Percentiles rank a stretch among this genome's conserved stretches.
These are phyloP conservation scores for Campylomormyrus numenius DNA, from an alignment of 2,113 vertebrate genomes.

Conservation along the genomic window DNA sequence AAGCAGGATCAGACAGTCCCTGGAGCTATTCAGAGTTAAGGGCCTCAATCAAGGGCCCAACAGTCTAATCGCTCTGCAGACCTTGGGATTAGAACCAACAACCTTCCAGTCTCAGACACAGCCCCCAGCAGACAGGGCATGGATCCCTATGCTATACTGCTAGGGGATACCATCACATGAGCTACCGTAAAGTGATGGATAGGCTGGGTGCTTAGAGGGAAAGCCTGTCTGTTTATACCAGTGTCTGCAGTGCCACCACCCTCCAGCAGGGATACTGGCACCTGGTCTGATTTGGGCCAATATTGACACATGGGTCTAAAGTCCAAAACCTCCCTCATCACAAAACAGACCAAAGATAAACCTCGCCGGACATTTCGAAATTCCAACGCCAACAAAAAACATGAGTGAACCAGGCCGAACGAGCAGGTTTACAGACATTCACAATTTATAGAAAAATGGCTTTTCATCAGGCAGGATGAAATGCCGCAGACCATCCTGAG, in stretches of 20 bases:
- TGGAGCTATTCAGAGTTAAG: background rate
- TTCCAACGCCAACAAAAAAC: background rate
- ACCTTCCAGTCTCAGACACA: background rate
- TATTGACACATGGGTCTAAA: slow-evolving; percentile 5
- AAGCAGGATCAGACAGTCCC: background rate
- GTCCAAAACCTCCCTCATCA: background rate
- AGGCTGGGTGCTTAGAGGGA: background rate
- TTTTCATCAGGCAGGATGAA: background rate
- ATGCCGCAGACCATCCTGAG: background rate
- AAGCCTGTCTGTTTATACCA: background rate
- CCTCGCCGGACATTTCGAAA: background rate
- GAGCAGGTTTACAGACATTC: background rate
- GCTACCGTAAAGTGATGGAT: background rate
- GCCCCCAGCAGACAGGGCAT: background rate
- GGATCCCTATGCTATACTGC: background rate
- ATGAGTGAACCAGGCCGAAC: background rate
- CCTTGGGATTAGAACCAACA: background rate
- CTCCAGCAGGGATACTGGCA: background rate
- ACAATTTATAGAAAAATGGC: background rate
- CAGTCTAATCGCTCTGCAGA: background rate
- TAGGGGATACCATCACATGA: background rate
- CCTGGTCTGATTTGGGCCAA: background rate
- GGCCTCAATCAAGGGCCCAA: background rate
- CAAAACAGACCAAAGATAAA: background rate
- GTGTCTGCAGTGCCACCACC: background rate